Evolutionary conservation across 2,113 vertebrate genomes (phyloP).

Genomic region (Gymnogyps californianus): DNA sequence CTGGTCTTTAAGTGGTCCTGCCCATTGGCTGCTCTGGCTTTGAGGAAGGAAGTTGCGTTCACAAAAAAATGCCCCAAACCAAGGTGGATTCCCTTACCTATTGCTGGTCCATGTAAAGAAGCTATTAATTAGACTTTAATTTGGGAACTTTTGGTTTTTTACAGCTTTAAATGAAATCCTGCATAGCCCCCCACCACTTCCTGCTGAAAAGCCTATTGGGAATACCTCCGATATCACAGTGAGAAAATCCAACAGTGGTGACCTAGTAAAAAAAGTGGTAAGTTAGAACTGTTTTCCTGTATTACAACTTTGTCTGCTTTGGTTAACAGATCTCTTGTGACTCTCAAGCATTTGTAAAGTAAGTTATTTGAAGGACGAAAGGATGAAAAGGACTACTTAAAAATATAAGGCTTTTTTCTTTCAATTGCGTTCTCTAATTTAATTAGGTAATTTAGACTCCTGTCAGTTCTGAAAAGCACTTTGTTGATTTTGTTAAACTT

Average conservation of each 20-base stretch:
- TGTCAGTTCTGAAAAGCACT: background rate
- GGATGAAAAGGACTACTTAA: background rate
- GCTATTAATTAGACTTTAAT: background rate
- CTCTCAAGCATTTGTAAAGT: background rate
- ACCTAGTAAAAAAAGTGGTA: slow-evolving; percentile 63
- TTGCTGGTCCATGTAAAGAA: background rate
- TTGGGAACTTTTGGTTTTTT: slow-evolving; percentile 16
- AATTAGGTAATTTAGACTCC: background rate
- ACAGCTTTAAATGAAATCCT: slow-evolving; percentile 71
- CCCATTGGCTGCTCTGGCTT: background rate
- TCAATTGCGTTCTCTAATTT: background rate
- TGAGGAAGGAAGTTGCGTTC: background rate
- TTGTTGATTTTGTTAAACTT: background rate
- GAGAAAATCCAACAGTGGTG: slow-evolving; percentile 51
- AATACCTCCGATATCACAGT: slow-evolving; percentile 40
- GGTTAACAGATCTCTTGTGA: background rate
- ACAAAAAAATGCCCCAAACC: background rate
- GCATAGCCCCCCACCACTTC: slow-evolving; percentile 81
- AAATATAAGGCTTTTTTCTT: background rate
- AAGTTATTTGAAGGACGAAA: background rate
- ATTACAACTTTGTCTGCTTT: background rate
- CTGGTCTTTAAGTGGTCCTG: background rate
- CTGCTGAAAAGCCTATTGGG: slow-evolving; percentile 84
- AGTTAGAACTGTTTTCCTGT: slow-evolving; percentile 7
- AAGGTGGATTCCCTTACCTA: background rate